Base-by-base conservation (phyloP, 2,113 vertebrate genomes). In the Myanophis thanlyinensis region DNA sequence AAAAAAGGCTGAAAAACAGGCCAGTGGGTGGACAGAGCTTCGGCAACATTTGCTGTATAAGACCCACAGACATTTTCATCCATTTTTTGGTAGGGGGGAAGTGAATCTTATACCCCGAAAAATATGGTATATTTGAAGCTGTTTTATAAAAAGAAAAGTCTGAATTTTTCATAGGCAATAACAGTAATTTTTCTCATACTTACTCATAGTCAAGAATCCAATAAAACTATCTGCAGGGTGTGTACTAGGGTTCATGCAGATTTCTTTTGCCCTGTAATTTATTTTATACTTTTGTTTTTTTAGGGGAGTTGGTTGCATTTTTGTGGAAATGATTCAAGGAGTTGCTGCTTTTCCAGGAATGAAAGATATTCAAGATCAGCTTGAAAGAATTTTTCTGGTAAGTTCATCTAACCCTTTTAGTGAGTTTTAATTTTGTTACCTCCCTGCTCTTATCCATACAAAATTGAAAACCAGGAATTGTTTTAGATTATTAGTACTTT, bases 341-440 rank as follows among this genome's bases (percentile, higher is more conserved):
- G 98, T 99, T 15, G 98, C 99, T 96, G 99, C 99, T 90, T 99
- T 99, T 97, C 99, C 99, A 35, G 99, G 99, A 97, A 99, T 99
- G 98, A 99, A 99, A 98, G 99, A 99, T 96, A 99, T 99, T 95
- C 99, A 99, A 94, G 99, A 99, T 96, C 99, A 99, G 96, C 98
- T 99, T 95, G 99, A 99, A 97, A 98, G 99, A 94, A 99, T 99
- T 98, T 99, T 99, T 97, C 97, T 99, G 98, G 99, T 99, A 96
- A 98, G 98, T 98, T 92, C 12, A 22, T 18, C n/a, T 27, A 46
- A 44, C 1, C 1, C 22, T 18, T n/a, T 12, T 23, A 35, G 89
- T 80, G 49, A 44, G 85, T 62, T 89, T 46, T 93, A 89, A 92
- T 52, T 93, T 44, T 52, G 49, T 3, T n/a, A 51, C 30, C 27